Percentiles rank a stretch among this genome's conserved stretches.
phyloP scores from a whole-genome alignment of 2,113 vertebrate species.

The Ifrita kowaldi region DNA sequence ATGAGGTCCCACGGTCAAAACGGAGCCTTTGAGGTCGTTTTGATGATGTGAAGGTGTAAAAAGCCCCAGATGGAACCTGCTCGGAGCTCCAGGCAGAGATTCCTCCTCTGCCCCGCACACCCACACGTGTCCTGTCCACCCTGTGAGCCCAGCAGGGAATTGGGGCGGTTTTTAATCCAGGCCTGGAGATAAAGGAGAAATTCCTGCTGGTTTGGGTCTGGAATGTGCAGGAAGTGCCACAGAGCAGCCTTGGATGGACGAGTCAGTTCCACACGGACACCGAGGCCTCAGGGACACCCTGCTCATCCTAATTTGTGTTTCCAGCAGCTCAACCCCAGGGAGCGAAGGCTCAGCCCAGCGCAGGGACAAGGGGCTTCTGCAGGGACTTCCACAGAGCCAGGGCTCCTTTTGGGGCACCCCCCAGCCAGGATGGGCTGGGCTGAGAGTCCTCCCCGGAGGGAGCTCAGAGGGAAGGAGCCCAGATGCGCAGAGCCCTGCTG shows the following conservation, averaged over 20 bases:
- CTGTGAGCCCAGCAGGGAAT: not conserved
- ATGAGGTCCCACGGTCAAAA: not conserved
- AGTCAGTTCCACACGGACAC: not conserved
- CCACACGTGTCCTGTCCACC: fast-evolving
- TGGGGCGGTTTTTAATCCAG: fast-evolving
- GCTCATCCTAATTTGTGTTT: not conserved
- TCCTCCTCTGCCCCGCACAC: not conserved
- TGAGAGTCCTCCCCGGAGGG: not conserved
- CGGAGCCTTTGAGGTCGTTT: not conserved
- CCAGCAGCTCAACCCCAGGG: not conserved
- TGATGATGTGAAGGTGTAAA: not conserved
- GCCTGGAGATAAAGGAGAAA: not conserved
- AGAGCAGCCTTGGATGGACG: fast-evolving
- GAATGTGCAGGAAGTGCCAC: fast-evolving
- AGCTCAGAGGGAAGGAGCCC: not conserved
- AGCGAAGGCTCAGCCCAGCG: fast-evolving
- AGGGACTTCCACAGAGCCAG: not conserved
- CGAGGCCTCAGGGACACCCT: not conserved
- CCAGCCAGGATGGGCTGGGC: not conserved
- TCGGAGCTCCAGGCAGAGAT: not conserved
- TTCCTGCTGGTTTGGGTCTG: not conserved
- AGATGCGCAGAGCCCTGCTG: not conserved
- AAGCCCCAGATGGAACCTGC: not conserved
- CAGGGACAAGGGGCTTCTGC: not conserved
- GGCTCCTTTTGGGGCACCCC: not conserved